Percentiles rank a stretch among this genome's conserved stretches.
phyloP scores from a whole-genome alignment of 2,113 vertebrate genomes.

The Phocoena phocoena region DNA sequence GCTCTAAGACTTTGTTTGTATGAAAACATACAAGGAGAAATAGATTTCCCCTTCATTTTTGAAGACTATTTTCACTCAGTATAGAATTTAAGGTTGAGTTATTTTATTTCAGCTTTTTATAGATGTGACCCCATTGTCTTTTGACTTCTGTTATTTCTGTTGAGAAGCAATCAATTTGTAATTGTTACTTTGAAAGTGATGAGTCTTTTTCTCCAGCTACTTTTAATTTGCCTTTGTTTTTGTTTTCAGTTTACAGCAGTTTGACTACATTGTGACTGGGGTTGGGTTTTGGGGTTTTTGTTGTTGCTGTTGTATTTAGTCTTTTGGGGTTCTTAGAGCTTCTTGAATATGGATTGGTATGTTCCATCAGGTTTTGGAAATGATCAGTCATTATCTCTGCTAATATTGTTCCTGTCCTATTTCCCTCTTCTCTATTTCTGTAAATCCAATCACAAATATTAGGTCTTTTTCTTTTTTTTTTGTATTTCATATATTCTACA shows the following conservation, averaged over 20 bases:
- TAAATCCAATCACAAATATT: not conserved
- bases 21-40: not conserved
- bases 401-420: not conserved
- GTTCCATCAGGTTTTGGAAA: not conserved
- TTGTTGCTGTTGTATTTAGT: not conserved
- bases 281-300: not conserved
- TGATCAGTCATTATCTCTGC: not conserved
- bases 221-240: not conserved
- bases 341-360: not conserved
- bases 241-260: not conserved
- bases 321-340: not conserved
- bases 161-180: not conserved
- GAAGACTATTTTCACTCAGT: not conserved
- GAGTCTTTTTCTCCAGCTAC: not conserved
- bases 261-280: not conserved
- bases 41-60: not conserved
- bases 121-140: not conserved
- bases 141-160: not conserved
- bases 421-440: not conserved
- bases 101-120: not conserved
- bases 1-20: not conserved
- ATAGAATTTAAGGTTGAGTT: not conserved
- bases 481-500: not conserved
- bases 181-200: constrained; percentile 15
- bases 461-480: not conserved